Base-by-base conservation (phyloP, 2,113 vertebrate species). In the Puma concolor region DNA sequence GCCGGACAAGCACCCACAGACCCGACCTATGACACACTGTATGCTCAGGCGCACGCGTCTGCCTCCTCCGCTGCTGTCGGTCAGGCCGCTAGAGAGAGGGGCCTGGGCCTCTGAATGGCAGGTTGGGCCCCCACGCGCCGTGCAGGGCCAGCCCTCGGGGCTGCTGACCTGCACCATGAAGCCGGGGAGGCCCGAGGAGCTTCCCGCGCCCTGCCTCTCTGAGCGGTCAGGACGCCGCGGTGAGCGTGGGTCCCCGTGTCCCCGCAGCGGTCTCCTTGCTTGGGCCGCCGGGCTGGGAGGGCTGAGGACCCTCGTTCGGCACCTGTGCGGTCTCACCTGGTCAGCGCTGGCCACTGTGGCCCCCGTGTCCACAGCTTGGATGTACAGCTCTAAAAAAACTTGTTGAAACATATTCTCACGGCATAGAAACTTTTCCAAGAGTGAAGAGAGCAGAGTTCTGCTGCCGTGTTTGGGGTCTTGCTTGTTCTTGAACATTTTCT, bases 211-310 rank as follows among this genome's bases (percentile, higher is more conserved):
- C 33, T 27, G 21, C 50, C 38, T 21, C 23, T 0, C 2, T 19
- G 79, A 4, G 0, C 29, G 13, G 50, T 10, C 3, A 7, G 0
- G 6, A 41, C 7, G 9, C n/a, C 79, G 9, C 36, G 4, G 21
- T 2, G 3, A 7, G 16, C 44, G 5, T n/a, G 3, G 74, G 54
- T 29, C 15, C 57, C 4, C 1, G 23, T 29, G 7, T 38, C 11
- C 2, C 6, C 10, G 0, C 0, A 7, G 63, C 2, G 44, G 4
- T 11, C 10, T 10, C 63, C 48, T 25, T 76, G 87, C 0, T 44
- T 57, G 54, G 19, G 25, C 11, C 3, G 5, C 14, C 1, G 15
- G 41, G 33, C 41, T 29, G 3, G 67, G n/a, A 71, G 17, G 25
- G 25, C 1, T 19, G 38, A 27, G 25, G 38, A 23, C 38, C 71